Evolutionary conservation across 2,888 invertebrate genomes (phyloP).

Genomic region (Agriotes lineatus): DNA sequence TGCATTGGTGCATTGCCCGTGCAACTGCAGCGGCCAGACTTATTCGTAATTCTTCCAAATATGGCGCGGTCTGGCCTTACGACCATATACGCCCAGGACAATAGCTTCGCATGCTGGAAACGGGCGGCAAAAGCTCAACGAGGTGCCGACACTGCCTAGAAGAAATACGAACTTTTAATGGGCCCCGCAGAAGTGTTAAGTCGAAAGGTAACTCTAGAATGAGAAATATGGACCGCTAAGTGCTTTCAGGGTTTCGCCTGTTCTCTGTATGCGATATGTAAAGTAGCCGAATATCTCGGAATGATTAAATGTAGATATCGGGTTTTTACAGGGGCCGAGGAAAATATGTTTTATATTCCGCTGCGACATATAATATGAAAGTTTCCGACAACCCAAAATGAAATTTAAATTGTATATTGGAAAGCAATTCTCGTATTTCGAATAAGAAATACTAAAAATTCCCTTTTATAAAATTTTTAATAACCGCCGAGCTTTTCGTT

Average conservation of each 20-base stretch:
- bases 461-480: too few relatives aligned
- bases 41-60: constrained; percentile 34
- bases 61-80: constrained; percentile 22
- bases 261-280: background rate
- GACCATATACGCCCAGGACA: constrained; percentile 20
- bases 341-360: too few relatives aligned
- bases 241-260: background rate
- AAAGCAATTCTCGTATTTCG: too few relatives aligned
- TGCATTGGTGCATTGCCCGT: constrained; percentile 31
- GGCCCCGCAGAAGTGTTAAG: background rate
- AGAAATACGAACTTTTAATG: constrained; percentile 2
- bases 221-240: background rate
- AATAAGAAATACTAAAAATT: too few relatives aligned
- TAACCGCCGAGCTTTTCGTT: too few relatives aligned
- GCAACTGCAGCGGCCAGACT: constrained; percentile 16
- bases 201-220: background rate
- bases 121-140: background rate
- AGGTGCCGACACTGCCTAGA: background rate
- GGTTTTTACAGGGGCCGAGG: too few relatives aligned
- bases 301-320: background rate
- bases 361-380: too few relatives aligned
- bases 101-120: constrained; percentile 11
- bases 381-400: background rate
- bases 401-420: background rate
- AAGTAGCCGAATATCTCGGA: background rate